These are phyloP conservation scores for Zonotrichia leucophrys DNA, from an alignment of 2,113 vertebrate genomes.

Conservation along the genomic window DNA sequence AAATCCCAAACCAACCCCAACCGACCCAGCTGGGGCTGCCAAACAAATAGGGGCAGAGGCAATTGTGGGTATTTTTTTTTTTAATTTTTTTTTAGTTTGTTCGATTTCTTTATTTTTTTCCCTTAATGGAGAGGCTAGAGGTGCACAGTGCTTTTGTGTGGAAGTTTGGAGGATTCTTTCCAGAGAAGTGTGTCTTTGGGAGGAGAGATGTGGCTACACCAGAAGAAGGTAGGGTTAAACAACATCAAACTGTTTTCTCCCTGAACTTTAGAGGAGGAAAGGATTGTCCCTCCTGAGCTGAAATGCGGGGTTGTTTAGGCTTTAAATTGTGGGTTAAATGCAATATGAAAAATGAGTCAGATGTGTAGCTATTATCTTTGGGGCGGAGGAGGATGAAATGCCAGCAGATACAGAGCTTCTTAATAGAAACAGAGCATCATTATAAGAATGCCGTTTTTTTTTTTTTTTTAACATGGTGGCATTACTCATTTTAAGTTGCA, in stretches of 20 bases:
- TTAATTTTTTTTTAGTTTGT: not conserved
- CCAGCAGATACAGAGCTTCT: constrained; percentile 53
- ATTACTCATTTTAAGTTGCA: constrained; percentile 54
- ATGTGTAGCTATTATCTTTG: constrained; percentile 59
- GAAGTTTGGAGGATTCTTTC: constrained; percentile 48
- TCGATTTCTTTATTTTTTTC: not conserved
- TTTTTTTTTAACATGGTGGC: not conserved
- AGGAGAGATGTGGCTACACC: constrained; percentile 23
- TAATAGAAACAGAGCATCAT: constrained; percentile 46
- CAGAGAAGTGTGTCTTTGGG: constrained; percentile 50
- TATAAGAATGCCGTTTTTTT: not conserved
- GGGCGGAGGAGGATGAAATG: constrained; percentile 59
- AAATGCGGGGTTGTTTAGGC: constrained; percentile 25
- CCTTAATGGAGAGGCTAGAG: constrained; percentile 42
- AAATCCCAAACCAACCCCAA: not conserved
- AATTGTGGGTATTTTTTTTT: not conserved
- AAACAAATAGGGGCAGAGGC: constrained; percentile 25
- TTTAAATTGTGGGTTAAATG: constrained; percentile 60
- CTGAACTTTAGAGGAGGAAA: not conserved
- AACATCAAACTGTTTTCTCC: not conserved
- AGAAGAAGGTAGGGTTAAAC: constrained; percentile 63
- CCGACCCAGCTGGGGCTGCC: constrained; percentile 26
- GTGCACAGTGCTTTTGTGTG: constrained; percentile 33
- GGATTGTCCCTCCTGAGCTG: not conserved
- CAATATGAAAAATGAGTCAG: constrained; percentile 57